Evolutionary conservation across 2,113 vertebrate species (phyloP), one percentile per base, ranked within the genome.

Genomic region (Camelus bactrianus): DNA sequence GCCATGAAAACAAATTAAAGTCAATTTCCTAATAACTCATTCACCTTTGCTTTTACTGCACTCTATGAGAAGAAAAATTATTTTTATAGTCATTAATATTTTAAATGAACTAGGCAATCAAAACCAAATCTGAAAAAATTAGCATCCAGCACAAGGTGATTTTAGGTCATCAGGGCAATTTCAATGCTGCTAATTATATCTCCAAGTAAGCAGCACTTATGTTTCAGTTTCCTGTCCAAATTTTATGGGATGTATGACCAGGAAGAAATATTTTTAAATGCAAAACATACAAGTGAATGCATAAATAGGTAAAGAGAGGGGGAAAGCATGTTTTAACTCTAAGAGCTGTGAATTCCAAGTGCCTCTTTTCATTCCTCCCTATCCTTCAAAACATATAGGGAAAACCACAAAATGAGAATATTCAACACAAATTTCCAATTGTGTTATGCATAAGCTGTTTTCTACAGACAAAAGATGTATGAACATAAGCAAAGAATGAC

Each of bases 161-260:
- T 86, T 89, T 72, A 97, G 95, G 96, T 96, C 94, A 95, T n/a
- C 35, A 46, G 93, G 91, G 58, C 75, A 80, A 97, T 97, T 97
- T 92, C n/a, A 93, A 52, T 73, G 82, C 35, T 95, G 73, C 65
- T 97, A 89, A 94, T 91, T 96, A 89, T 89, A 95, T 50, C 81
- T n/a, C 64, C 46, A 80, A 73, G 52, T 86, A 85, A 96, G 46
- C 26, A 76, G 15, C 20, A 38, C 20, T 91, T 87, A 64, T 0
- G 52, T 52, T 83, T 93, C 58, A 65, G 32, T 64, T 73, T 95
- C 65, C 77, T 67, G 30, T 11, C 28, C 64, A 93, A 77, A 89
- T 94, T 94, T 80, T 93, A 92, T 72, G 87, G 20, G 52, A 72
- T 73, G 19, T 75, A 91, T 64, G 93, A 93, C 12, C 28, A 86